Evolutionary conservation across 2,888 invertebrate species (phyloP).

Genomic region (Molorchus minor): DNA sequence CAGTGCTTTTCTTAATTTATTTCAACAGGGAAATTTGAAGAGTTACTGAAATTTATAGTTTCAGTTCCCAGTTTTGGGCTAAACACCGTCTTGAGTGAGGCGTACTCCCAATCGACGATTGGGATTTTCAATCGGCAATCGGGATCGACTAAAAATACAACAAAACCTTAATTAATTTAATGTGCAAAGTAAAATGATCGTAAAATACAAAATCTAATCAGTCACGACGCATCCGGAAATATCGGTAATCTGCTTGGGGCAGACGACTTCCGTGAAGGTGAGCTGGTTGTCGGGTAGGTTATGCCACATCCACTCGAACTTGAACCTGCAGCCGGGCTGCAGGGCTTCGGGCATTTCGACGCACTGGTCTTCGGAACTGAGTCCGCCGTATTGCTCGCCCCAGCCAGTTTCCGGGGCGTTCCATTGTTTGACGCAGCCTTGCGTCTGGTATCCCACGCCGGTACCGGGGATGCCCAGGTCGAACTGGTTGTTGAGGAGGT

Average conservation of each 20-base stretch:
- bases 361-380: neutral
- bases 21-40: too few species aligned
- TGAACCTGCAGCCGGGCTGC: neutral
- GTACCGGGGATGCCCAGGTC: neutral
- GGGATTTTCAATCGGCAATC: too few species aligned
- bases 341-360: neutral
- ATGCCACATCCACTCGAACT: neutral
- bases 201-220: too few species aligned
- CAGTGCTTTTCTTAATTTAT: too few species aligned
- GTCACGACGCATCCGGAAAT: neutral
- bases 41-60: too few species aligned
- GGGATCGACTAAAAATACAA: too few species aligned
- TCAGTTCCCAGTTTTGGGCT: too few species aligned
- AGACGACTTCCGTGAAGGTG: neutral
- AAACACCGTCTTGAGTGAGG: too few species aligned
- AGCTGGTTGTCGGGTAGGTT: neutral
- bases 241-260: neutral
- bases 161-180: too few species aligned
- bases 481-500: neutral
- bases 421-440: neutral
- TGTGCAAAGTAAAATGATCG: too few species aligned
- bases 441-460: neutral
- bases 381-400: neutral
- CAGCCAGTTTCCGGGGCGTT: neutral
- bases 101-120: too few species aligned